Percentiles rank a stretch among this genome's conserved stretches.
These are phyloP conservation scores for Tenrec ecaudatus DNA, from an alignment of 2,113 vertebrate genomes.

Conservation along the genomic window DNA sequence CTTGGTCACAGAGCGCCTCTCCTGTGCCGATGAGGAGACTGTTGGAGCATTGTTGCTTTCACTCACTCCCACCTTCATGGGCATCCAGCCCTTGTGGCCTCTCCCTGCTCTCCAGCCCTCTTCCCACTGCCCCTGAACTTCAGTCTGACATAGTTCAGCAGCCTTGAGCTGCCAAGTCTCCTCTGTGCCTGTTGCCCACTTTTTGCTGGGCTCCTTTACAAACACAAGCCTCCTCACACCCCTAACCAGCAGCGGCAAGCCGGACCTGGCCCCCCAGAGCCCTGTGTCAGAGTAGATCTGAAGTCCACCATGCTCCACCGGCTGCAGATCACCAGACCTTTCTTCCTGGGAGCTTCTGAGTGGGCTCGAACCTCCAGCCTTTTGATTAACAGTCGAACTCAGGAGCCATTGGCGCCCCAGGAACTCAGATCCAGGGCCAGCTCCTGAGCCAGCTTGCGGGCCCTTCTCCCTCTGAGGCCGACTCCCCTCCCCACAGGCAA, in stretches of 20 bases:
- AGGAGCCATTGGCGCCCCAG: neutral
- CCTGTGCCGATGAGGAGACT: neutral
- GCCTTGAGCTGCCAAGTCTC: neutral
- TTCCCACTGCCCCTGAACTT: neutral
- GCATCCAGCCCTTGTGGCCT: neutral
- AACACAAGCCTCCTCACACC: neutral
- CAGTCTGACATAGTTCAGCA: neutral
- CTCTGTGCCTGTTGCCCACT: neutral
- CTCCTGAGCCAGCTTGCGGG: neutral
- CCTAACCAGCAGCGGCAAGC: neutral
- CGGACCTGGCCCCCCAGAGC: neutral
- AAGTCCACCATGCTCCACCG: neutral
- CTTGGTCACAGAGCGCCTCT: neutral
- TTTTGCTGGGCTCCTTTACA: neutral
- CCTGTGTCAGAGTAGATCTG: neutral
- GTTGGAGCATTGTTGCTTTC: neutral
- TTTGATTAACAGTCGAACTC: neutral
- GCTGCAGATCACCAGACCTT: neutral
- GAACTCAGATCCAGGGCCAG: neutral
- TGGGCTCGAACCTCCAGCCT: neutral
- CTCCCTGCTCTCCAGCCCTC: neutral
- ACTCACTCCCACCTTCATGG: no score
- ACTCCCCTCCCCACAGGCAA: neutral
- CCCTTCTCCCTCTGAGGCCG: fast-evolving
- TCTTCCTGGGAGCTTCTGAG: neutral